Base-by-base conservation (phyloP, 2,113 vertebrate species). In the Hippopotamus amphibius region DNA sequence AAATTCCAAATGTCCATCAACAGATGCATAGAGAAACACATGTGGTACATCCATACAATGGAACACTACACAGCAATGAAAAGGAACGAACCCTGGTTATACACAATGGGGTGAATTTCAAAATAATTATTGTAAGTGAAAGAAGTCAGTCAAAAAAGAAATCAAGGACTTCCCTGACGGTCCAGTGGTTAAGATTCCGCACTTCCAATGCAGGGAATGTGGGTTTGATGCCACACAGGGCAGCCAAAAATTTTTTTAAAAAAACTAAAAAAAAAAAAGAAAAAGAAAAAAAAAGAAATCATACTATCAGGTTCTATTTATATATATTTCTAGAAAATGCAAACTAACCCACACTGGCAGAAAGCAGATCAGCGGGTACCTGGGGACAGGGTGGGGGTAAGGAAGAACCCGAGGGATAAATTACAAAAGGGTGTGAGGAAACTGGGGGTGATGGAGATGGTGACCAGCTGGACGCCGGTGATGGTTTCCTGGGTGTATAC, bases 41-140 rank as follows among this genome's bases (percentile, higher is more conserved):
- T 1, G 15, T 8, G 61, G 41, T 6, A 1, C 6, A 6, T 7
- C 41, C 26, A 15, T 3, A 24, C 41, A 24, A 17, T 3, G 15
- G 59, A 55, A 55, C 14, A n/a, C 28, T 2, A 66, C 46, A 7
- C 16, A 7, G 48, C 14, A 2, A 13, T 33, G 8, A 48, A 55
- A 28, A 76, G n/a, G 57, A 53, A 50, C 0, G 13, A 15, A 2
- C 22, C 41, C 28, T 3, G 12, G 41, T 1, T 33, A 12, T 7
- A 7, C 30, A 28, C 55, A 4, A 24, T 12, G 15, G 17, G n/a
- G 17, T 61, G 43, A 15, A 22, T 24, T 37, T 66, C 77, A 12
- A 48, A 46, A 86, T 59, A 41, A 22, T 41, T 59, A 53, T 7
- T 59, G 10, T 9, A 68, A 85, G 13, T 53, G 17, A 46, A 13